Conservation (phyloP, 2,113 vertebrate genomes). For the Aplodontia rufa region DNA sequence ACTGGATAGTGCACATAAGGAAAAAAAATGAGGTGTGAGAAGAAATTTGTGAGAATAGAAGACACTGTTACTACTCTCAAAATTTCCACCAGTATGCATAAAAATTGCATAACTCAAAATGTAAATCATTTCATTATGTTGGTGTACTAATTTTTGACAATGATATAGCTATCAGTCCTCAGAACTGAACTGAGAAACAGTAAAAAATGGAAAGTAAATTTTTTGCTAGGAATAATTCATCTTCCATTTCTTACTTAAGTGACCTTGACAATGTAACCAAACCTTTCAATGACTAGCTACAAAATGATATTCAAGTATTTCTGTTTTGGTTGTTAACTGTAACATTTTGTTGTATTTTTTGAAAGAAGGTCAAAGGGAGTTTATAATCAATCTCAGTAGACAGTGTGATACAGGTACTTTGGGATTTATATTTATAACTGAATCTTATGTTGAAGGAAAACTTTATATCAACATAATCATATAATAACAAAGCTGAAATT, state of each 20-base stretch:
- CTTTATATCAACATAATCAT: constrained; percentile 9
- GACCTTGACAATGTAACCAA: constrained; percentile 44
- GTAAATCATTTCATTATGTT: constrained; percentile 38
- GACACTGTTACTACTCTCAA: background rate
- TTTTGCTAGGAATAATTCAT: background rate
- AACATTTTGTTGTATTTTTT: constrained; percentile 5
- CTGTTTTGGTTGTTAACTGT: background rate
- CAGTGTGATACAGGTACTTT: background rate
- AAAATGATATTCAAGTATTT: constrained; percentile 6
- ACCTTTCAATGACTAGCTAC: background rate
- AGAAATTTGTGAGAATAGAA: background rate
- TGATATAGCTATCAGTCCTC: background rate
- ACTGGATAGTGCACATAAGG: background rate
- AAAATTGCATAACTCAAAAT: background rate
- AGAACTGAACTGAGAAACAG: background rate
- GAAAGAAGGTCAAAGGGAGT: background rate
- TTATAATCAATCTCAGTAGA: background rate
- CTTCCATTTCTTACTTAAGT: background rate
- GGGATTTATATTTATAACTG: background rate
- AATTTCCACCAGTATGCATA: background rate
- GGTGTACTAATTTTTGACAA: background rate
- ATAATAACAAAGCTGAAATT: background rate
- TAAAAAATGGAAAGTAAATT: background rate
- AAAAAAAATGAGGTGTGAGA: background rate
- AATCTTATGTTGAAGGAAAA: constrained; percentile 10